Percentiles rank a stretch among this genome's conserved stretches.
These are phyloP conservation scores for Carlito syrichta DNA, from an alignment of 2,113 vertebrate genomes.

Conservation along the genomic window DNA sequence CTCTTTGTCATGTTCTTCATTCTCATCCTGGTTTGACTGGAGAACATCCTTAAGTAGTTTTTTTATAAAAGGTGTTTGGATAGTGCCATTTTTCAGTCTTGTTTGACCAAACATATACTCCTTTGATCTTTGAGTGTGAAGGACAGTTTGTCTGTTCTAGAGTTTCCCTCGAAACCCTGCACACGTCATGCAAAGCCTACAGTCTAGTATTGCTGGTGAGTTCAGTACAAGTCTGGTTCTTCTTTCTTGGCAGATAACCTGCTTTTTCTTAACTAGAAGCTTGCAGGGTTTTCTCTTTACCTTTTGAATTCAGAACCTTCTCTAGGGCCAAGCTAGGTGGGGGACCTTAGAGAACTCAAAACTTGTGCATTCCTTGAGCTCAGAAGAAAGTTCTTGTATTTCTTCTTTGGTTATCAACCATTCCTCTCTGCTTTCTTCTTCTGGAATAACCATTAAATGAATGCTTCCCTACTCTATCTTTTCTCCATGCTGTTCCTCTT, in stretches of 20 bases:
- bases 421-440: not conserved
- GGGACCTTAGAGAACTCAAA: not conserved
- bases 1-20: not conserved
- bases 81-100: not conserved
- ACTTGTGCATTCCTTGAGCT: not conserved
- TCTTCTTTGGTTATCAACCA: not conserved
- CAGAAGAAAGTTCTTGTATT: not conserved
- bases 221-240: not conserved
- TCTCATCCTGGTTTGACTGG: not conserved
- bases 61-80: not conserved
- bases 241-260: not conserved
- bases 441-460: not conserved
- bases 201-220: fast-evolving
- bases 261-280: not conserved
- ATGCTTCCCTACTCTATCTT: not conserved
- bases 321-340: not conserved
- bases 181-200: fast-evolving
- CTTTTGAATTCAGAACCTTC: not conserved
- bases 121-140: not conserved
- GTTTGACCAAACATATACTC: not conserved
- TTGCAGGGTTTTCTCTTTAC: not conserved
- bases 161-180: too few relatives aligned
- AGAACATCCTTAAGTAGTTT: not conserved
- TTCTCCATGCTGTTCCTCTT: not conserved
- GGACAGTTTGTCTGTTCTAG: not conserved